Conservation (phyloP, 2,113 vertebrate genomes). For the Gopherus flavomarginatus region DNA sequence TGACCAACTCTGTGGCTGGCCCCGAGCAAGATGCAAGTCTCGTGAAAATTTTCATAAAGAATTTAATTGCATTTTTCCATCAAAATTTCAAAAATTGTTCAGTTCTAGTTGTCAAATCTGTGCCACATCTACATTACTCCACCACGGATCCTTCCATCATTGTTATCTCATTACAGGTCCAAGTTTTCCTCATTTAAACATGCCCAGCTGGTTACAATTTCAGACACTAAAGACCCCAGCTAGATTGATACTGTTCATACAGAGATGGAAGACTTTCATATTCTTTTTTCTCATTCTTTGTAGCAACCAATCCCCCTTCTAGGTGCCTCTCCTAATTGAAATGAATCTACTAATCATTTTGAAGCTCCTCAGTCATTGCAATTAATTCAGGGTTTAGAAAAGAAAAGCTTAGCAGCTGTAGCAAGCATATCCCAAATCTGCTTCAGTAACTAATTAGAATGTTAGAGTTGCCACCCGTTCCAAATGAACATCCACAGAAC, state of each 20-base stretch:
- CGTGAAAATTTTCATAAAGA: neutral
- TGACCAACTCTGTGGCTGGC: neutral
- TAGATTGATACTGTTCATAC: neutral
- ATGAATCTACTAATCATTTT: conserved; percentile 13
- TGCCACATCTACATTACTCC: neutral
- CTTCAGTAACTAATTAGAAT: conserved; percentile 3
- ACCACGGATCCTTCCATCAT: neutral
- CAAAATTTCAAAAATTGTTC: neutral
- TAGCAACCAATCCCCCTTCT: neutral
- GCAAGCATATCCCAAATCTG: neutral
- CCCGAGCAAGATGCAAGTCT: neutral
- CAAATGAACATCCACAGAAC: neutral
- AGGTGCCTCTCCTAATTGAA: conserved; percentile 2
- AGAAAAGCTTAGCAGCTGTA: neutral
- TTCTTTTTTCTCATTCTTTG: neutral
- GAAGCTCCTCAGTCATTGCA: neutral
- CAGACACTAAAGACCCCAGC: neutral
- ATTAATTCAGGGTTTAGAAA: conserved; percentile 40
- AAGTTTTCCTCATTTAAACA: neutral
- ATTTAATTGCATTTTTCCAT: neutral
- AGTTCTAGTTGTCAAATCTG: neutral
- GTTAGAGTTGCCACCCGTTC: conserved; percentile 7
- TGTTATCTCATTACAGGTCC: neutral
- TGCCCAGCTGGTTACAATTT: neutral
- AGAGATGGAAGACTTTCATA: neutral